Base-by-base conservation (phyloP, 2,797 vertebrate genomes). In the Coregonus ussuriensis region DNA sequence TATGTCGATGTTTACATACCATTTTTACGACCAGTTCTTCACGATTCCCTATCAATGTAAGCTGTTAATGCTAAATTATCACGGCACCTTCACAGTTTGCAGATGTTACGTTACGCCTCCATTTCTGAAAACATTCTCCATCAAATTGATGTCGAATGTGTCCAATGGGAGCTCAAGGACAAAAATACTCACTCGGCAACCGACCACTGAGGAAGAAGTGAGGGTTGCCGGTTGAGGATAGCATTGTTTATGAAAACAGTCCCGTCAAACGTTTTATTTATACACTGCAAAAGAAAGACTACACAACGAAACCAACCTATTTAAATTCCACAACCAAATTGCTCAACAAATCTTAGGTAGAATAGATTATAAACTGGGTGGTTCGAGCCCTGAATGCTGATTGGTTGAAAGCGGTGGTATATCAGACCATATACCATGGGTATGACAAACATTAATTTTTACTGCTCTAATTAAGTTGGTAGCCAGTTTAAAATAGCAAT, bases 101-200 rank as follows among this genome's bases (percentile, higher is more conserved):
- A 85, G 92, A 93, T 91, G 91, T 89, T 89, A 81, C 82, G 72
- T 74, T 78, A 86, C 63, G 85, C 78, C 83, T 88, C 87, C 89
- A 84, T 82, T 79, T 82, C 88, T 79, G 79, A 74, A 67, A 77
- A 66, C 59, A 54, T 78, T 75, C 73, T 67, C 70, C 5, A 0
- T 18, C 6, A 74, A 31, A 93, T 41, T 85, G 93, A 90, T 91
- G 84, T 71, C 15, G 0, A n/a, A 13, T 41, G 21, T 54, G 81
- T 33, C 93, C 93, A 95, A 94, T 94, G 18, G 76, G 3, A 78
- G 72, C 14, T 0, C 73, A n/a, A 31, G 53, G 63, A 16, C 3
- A 3, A 18, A 1, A 11, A 74, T 76, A 86, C 87, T 88, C 89
- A 79, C 77, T 1, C 4, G 0, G 0, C 0, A 0, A 0, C 1